phyloP scores from a whole-genome alignment of 30 jellyfish, hydroid and myxozoan species.

The Catostylus mosaicus region DNA sequence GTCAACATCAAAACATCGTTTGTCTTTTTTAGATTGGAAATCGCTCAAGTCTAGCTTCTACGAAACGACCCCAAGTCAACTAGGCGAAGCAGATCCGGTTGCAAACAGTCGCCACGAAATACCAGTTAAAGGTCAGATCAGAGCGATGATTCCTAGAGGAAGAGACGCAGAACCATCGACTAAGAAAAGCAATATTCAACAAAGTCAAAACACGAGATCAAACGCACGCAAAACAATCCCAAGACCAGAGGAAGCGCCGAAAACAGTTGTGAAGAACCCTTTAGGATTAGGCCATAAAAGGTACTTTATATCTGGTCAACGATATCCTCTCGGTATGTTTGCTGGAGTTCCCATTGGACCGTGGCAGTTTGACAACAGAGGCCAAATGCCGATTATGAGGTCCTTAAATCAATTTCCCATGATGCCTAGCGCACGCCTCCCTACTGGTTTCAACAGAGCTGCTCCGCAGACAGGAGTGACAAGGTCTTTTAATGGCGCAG shows the following conservation, averaged over 20 bases:
- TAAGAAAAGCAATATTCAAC: constrained; percentile 55
- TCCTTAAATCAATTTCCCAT: neutral
- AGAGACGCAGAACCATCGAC: neutral
- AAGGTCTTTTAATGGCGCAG: constrained; percentile 28
- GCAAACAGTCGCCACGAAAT: constrained; percentile 54
- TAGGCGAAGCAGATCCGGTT: constrained; percentile 87
- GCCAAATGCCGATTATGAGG: constrained; percentile 8
- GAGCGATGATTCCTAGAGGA: constrained; percentile 20
- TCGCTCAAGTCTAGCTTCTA: constrained; percentile 48
- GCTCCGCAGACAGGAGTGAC: constrained; percentile 35
- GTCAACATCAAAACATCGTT: too few species aligned
- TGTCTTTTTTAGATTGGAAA: constrained; percentile 60
- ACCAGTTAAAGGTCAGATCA: constrained; percentile 15
- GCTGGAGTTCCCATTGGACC: constrained; percentile 54
- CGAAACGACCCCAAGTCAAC: constrained; percentile 88
- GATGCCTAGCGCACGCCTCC: neutral
- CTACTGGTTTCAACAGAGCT: neutral
- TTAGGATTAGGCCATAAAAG: constrained; percentile 16
- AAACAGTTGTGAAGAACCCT: neutral
- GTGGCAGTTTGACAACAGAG: constrained; percentile 20
- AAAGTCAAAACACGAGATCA: neutral
- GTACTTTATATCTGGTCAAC: constrained; percentile 36
- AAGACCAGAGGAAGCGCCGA: neutral
- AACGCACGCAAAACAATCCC: constrained; percentile 20
- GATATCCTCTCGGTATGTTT: constrained; percentile 24